Percentiles rank a stretch among this genome's conserved stretches.
Conservation (phyloP, 2,888 invertebrate genomes). For the Sympetrum striolatum region DNA sequence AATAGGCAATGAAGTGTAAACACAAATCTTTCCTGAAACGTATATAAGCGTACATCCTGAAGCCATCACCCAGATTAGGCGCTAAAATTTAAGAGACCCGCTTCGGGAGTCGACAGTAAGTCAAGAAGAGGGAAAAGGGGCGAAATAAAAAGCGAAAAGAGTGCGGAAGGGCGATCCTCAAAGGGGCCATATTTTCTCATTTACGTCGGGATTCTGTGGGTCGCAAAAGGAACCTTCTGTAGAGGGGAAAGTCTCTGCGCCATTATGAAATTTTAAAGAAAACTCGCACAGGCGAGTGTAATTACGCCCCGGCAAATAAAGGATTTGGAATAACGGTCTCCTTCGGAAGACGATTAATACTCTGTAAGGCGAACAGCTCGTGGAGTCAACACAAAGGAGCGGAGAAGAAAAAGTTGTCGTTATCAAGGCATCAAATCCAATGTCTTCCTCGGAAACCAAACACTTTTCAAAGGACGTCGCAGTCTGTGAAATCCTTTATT, state of each 20-base stretch:
- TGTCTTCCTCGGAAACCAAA: background rate
- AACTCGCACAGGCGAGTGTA: background rate
- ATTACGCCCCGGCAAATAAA: background rate
- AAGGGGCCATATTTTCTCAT: background rate
- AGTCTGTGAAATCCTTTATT: background rate
- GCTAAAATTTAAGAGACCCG: no score
- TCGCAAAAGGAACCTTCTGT: background rate
- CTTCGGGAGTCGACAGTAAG: no score
- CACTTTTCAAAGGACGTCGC: background rate
- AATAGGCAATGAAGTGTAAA: no score
- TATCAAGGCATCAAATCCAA: background rate
- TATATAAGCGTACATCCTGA: no score
- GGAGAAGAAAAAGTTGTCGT: background rate
- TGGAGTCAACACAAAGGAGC: background rate
- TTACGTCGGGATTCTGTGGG: background rate
- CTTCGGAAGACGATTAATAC: background rate
- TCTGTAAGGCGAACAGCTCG: background rate
- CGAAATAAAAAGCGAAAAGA: no score
- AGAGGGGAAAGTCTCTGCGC: background rate
- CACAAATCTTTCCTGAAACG: no score
- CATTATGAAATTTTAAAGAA: background rate
- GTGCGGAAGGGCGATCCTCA: background rate
- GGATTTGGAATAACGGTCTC: background rate
- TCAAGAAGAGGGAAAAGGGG: no score
- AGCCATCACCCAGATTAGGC: no score